phyloP scores from a whole-genome alignment of 1,140 invertebrate genomes.

The Rhagoletis pomonella region DNA sequence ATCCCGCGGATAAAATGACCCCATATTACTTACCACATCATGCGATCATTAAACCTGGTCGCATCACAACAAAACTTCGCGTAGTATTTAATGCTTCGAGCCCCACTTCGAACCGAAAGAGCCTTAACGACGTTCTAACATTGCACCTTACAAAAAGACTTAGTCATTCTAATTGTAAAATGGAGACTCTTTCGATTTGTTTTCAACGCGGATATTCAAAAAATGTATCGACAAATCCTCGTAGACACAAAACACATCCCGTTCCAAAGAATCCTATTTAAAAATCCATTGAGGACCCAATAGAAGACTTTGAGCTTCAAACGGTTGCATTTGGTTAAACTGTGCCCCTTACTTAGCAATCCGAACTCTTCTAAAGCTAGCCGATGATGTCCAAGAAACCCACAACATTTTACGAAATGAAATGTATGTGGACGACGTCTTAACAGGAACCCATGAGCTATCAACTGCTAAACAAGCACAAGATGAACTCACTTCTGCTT shows the following conservation, averaged over 20 bases:
- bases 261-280: slow-evolving; percentile 65
- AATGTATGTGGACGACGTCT: too few relatives aligned
- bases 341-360: slow-evolving; percentile 19
- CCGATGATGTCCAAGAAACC: neutral
- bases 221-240: slow-evolving; percentile 67
- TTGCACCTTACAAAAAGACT: slow-evolving; percentile 53
- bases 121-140: slow-evolving; percentile 58
- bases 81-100: slow-evolving; percentile 61
- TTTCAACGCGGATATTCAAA: slow-evolving; percentile 63
- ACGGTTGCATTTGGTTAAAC: slow-evolving; percentile 12
- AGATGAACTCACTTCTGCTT: too few relatives aligned
- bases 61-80: slow-evolving; percentile 59
- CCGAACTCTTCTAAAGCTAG: neutral
- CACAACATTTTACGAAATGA: neutral
- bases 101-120: slow-evolving; percentile 55
- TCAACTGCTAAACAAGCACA: neutral
- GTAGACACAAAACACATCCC: slow-evolving; percentile 60
- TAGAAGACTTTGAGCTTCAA: slow-evolving; percentile 21
- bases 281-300: slow-evolving; percentile 22
- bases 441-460: neutral
- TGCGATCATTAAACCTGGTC: slow-evolving; percentile 58
- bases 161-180: slow-evolving; percentile 26
- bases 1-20: slow-evolving; percentile 30
- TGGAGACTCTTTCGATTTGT: slow-evolving; percentile 50
- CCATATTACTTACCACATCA: slow-evolving; percentile 61